Evolutionary conservation across 2,797 vertebrate species (phyloP).

Genomic region (Lindbergichthys nudifrons): DNA sequence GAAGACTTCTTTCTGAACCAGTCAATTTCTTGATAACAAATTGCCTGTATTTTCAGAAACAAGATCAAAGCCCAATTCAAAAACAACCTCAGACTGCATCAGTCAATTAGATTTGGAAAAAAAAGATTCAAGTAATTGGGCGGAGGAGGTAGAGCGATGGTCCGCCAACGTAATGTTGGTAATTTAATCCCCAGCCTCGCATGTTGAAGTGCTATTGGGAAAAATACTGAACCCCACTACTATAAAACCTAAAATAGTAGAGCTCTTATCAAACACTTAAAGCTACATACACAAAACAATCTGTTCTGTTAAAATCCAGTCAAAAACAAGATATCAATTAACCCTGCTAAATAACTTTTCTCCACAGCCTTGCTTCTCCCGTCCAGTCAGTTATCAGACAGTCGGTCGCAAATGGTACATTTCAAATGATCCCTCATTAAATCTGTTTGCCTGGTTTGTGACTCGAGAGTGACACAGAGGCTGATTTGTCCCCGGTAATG

Average conservation of each 20-base stretch:
- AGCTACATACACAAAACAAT: conserved; percentile 21
- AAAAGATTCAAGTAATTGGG: too few relatives aligned
- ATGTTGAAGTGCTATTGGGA: too few relatives aligned
- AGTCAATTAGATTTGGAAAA: not conserved
- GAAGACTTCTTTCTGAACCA: conserved; percentile 30
- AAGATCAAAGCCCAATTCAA: conserved; percentile 8
- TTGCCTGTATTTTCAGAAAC: conserved; percentile 19
- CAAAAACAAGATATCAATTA: conserved; percentile 27
- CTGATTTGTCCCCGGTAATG: conserved; percentile 29
- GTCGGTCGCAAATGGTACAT: conserved; percentile 13
- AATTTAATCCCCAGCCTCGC: too few relatives aligned
- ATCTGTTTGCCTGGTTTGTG: conserved; percentile 27
- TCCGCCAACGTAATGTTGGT: too few relatives aligned
- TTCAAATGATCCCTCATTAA: conserved; percentile 46
- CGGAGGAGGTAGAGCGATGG: too few relatives aligned
- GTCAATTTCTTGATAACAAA: conserved; percentile 42
- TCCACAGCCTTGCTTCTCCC: not conserved
- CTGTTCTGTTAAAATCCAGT: conserved; percentile 22
- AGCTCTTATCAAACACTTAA: not conserved
- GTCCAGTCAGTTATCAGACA: not conserved
- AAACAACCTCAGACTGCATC: conserved; percentile 2
- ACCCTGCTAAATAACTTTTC: conserved; percentile 32
- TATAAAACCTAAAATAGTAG: not conserved
- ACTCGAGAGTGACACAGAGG: not conserved
- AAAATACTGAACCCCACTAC: too few relatives aligned